Evolutionary conservation across 2,797 vertebrate species (phyloP), one percentile per base, ranked within the genome.

Genomic region (Myripristis murdjan): DNA sequence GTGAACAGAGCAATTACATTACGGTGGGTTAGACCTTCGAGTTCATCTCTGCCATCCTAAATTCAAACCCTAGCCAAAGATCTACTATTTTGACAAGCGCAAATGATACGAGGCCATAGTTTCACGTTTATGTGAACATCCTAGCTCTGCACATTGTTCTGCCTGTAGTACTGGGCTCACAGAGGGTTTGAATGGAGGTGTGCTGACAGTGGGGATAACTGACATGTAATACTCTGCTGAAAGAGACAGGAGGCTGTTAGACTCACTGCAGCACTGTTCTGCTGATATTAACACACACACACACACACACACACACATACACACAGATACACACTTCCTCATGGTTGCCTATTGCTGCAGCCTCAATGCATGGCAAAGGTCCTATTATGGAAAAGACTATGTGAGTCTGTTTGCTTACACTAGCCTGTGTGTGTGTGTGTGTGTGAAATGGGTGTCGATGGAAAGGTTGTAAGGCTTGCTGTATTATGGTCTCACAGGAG

Each of bases 401-500:
- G 72, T 65, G 18, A 39, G 12, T 31, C 18, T 39, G 12, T 31
- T n/a, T n/a, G 62, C 41, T 64, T 73, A 62, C 49, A 73, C 64
- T 53, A 48, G 73, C 69, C 63, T 63, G 68, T 26, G 48, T 63
- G 58, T 66, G n/a, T 7, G 66, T 3, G 52, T 66, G 26, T 74
- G 47, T 41, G 61, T 53, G 65, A 31, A 72, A 70, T 23, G 58
- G 59, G 59, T 64, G 66, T 64, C 37, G 69, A 49, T 14, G 47
- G 20, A 66, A 70, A 69, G 47, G 52, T 70, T 79, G 59, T 39
- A 75, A 73, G 39, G 66, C 52, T 68, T n/a, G 59, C 64, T 68
- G 68, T 64, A 70, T 83, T 86, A 77, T 35, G 16, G 54, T 70
- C 63, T 81, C 74, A 88, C 64, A 87, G 84, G 71, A 79, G 28